Percentiles rank a stretch among this genome's conserved stretches.
Conservation (phyloP, 2,113 vertebrate species). For the Lates calcarifer region DNA sequence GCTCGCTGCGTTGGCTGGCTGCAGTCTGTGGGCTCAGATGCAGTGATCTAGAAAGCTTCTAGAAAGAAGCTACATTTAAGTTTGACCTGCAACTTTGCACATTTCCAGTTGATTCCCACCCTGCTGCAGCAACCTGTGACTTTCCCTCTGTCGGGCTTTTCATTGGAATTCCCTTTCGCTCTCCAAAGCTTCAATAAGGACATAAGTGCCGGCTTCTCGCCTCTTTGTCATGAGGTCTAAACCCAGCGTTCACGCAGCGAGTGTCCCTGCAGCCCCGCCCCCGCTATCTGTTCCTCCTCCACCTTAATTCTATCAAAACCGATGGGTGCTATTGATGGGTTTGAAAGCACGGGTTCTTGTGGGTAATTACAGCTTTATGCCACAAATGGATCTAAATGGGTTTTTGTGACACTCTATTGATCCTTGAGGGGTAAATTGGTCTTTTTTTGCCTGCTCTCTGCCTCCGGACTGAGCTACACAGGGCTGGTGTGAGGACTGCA, state of each 20-base stretch:
- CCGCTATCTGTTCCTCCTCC: conserved; percentile 43
- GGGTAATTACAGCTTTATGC: conserved; percentile 77
- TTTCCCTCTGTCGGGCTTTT: conserved; percentile 23
- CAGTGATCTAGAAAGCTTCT: no score
- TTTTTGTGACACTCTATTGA: conserved; percentile 75
- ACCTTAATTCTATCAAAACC: conserved; percentile 65
- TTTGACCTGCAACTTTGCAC: no score
- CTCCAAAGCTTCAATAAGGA: conserved; percentile 39
- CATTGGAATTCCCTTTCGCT: conserved; percentile 14
- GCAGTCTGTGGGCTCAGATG: no score
- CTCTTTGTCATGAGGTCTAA: conserved; percentile 38
- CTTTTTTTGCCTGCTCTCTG: conserved; percentile 55
- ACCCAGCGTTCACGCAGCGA: conserved; percentile 23
- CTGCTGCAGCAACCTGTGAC: conserved; percentile 17
- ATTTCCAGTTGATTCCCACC: no score
- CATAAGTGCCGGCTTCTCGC: conserved; percentile 8
- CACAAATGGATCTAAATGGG: conserved; percentile 80
- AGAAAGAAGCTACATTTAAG: no score
- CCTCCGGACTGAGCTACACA: conserved; percentile 32
- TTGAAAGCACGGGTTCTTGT: conserved; percentile 69
- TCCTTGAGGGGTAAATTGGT: conserved; percentile 66
- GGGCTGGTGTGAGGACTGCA: conserved; percentile 20
- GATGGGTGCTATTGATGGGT: conserved; percentile 64
- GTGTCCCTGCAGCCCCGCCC: conserved; percentile 25
- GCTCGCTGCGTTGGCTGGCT: no score